phyloP scores from a whole-genome alignment of 2,888 invertebrate species.

The Chymomyza caudatula region DNA sequence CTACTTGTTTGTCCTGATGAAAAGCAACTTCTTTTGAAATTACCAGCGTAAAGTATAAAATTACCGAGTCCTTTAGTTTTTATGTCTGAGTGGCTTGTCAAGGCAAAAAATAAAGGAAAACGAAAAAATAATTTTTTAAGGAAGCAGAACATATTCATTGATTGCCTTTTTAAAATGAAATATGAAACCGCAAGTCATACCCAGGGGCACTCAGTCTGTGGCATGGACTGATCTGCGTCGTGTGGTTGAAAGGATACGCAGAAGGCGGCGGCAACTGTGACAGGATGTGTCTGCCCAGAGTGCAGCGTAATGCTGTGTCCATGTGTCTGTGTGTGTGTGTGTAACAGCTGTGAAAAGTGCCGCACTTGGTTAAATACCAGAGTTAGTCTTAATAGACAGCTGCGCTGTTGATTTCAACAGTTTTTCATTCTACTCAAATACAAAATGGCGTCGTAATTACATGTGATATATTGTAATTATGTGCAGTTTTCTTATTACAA shows the following conservation, averaged over 20 bases:
- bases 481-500: neutral
- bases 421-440: neutral
- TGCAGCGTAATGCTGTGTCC: slow-evolving; percentile 1
- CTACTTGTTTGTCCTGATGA: slow-evolving; percentile 25
- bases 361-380: neutral
- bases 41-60: slow-evolving; percentile 40
- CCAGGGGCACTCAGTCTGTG: neutral
- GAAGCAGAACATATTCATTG: slow-evolving; percentile 28
- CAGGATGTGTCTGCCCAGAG: slow-evolving; percentile 15
- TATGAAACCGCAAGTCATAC: slow-evolving; percentile 53
- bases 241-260: slow-evolving; percentile 42
- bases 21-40: slow-evolving; percentile 27
- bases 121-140: slow-evolving; percentile 4
- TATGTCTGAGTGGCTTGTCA: slow-evolving; percentile 7
- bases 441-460: neutral
- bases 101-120: slow-evolving; percentile 13
- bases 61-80: slow-evolving; percentile 33
- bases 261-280: slow-evolving; percentile 22
- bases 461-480: neutral
- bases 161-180: slow-evolving; percentile 57
- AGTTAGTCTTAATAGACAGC: neutral
- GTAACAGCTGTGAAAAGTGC: slow-evolving; percentile 42
- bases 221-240: slow-evolving; percentile 8
- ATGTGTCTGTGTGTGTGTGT: neutral
- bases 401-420: neutral